Percentiles rank a stretch among this genome's conserved stretches.
Evolutionary conservation across 2,113 vertebrate genomes (phyloP).

Genomic region (Eptesicus fuscus): DNA sequence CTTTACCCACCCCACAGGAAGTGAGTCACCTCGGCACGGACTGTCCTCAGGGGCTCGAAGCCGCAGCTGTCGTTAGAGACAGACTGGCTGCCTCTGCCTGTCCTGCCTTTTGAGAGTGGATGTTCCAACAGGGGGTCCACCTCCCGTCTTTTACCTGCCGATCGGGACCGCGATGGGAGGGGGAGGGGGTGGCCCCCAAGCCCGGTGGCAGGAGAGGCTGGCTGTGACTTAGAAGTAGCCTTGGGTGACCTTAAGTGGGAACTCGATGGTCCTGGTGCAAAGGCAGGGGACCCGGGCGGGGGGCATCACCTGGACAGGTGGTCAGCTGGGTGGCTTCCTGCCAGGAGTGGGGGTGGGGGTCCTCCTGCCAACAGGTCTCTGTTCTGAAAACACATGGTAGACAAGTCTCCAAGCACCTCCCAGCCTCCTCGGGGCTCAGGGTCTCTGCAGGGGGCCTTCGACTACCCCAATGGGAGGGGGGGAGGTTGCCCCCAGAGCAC

Average conservation of each 20-base stretch:
- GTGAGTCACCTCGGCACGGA: fast-evolving
- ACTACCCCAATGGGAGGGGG: fast-evolving
- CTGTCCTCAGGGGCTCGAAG: neutral
- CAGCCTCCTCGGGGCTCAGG: neutral
- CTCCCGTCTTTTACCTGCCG: fast-evolving
- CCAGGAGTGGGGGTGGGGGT: fast-evolving
- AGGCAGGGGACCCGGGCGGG: neutral
- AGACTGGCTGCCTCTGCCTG: fast-evolving
- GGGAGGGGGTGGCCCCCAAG: neutral
- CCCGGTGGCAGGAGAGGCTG: neutral
- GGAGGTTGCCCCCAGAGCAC: no score
- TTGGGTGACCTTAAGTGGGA: neutral
- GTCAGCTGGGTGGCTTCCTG: neutral
- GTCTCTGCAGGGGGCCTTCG: fast-evolving
- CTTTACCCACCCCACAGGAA: fast-evolving
- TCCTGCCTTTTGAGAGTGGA: no score
- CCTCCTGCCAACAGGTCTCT: neutral
- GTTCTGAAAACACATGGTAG: neutral
- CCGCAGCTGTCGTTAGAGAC: fast-evolving
- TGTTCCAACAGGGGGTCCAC: no score
- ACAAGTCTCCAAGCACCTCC: neutral
- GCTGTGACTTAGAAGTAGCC: neutral
- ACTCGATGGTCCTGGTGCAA: neutral
- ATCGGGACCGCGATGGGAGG: no score
- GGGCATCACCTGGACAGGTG: neutral